Conservation (phyloP, 37 sponge, comb jelly and placozoan genomes). For the Halichondria panicea region DNA sequence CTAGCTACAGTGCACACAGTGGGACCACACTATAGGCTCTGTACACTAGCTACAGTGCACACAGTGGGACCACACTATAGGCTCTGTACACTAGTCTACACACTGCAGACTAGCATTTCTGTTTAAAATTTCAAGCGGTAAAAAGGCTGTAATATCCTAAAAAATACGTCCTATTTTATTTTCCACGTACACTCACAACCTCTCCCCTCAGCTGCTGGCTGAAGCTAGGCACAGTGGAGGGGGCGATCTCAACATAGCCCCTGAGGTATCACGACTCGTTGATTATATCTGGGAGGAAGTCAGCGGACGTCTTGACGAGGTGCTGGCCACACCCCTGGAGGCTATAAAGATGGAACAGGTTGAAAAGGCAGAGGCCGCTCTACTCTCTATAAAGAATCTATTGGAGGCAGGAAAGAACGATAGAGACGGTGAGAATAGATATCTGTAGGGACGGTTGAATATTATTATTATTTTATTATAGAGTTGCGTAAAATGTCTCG, state of each 20-base stretch:
- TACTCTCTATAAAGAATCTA: slow-evolving; percentile 61
- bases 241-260: slow-evolving; percentile 22
- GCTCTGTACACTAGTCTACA: no score
- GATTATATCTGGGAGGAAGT: slow-evolving; percentile 86
- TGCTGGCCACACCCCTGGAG: slow-evolving; percentile 71
- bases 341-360: slow-evolving; percentile 79
- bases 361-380: slow-evolving; percentile 82
- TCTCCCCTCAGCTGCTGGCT: slow-evolving; percentile 68
- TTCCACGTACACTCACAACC: no score
- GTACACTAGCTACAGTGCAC: no score
- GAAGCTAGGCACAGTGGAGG: slow-evolving; percentile 36
- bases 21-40: no score
- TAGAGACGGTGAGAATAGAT: not conserved
- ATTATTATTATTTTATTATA: not conserved
- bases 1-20: no score
- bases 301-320: slow-evolving; percentile 67
- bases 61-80: no score
- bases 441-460: not conserved
- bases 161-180: no score
- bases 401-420: slow-evolving; percentile 37
- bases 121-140: no score
- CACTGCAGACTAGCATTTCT: no score
- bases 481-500: slow-evolving; percentile 27
- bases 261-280: slow-evolving; percentile 61
- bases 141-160: no score